phyloP scores from a whole-genome alignment of 2,797 vertebrate species.

The Falco cherrug region DNA sequence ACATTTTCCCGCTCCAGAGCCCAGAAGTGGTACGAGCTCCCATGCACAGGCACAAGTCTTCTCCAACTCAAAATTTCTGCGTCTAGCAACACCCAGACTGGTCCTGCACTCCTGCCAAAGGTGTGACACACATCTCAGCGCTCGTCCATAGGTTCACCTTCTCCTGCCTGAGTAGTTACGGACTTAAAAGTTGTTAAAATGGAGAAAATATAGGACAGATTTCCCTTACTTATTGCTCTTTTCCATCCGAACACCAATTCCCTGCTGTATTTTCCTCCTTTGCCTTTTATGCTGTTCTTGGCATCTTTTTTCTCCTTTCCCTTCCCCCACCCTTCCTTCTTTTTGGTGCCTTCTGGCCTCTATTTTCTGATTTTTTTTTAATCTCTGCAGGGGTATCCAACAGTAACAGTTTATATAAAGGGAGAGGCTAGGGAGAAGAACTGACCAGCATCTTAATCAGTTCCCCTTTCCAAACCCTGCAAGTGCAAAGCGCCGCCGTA shows the following conservation, averaged over 20 bases:
- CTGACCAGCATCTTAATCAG: constrained; percentile 44
- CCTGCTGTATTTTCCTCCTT: background rate
- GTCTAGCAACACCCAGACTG: accelerated
- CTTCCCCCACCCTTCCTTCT: background rate
- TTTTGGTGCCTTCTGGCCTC: constrained; percentile 35
- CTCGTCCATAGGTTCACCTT: accelerated
- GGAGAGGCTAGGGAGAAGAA: constrained; percentile 26
- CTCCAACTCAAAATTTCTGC: background rate
- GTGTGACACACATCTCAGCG: background rate
- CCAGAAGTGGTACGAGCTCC: background rate
- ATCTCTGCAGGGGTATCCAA: constrained; percentile 38
- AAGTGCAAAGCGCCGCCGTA: background rate
- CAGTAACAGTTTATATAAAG: constrained; percentile 54
- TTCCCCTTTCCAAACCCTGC: background rate
- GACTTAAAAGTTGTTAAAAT: background rate
- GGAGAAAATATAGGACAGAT: background rate
- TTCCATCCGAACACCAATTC: background rate
- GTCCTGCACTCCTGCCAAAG: accelerated
- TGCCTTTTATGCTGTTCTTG: constrained; percentile 40
- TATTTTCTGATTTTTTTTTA: background rate
- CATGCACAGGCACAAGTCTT: background rate
- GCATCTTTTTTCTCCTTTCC: constrained; percentile 3
- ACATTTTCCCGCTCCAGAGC: background rate
- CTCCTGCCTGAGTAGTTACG: background rate
- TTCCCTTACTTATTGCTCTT: background rate